A percentile compares a stretch with the other conserved stretches of the same genome.
Evolutionary conservation across 2,797 vertebrate species (phyloP).

Genomic region (Streptopelia turtur): DNA sequence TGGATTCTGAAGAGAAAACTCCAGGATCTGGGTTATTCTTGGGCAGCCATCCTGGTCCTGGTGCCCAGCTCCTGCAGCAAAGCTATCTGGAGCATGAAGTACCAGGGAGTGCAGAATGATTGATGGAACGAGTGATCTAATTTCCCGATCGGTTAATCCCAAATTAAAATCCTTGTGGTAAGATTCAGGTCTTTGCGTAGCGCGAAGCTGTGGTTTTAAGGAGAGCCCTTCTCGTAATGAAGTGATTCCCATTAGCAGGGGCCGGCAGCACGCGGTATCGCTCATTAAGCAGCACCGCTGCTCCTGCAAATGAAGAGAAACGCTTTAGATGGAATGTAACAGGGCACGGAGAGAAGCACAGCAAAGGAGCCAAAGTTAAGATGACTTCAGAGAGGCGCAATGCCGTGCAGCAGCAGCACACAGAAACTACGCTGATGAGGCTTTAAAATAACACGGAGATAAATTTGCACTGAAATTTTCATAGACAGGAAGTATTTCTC

Average conservation of each 20-base stretch:
- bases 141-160: constrained; percentile 52
- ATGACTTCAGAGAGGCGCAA: not conserved
- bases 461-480: not conserved
- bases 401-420: not conserved
- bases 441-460: not conserved
- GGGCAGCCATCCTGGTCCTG: too few species aligned
- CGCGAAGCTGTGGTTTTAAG: not conserved
- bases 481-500: not conserved
- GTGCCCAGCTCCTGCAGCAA: not conserved
- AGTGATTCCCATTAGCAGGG: not conserved
- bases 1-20: not conserved
- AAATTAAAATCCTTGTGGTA: constrained; percentile 18
- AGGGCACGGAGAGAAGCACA: not conserved
- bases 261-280: fast-evolving
- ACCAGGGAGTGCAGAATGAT: not conserved
- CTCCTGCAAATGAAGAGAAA: constrained; percentile 24
- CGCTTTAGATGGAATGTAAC: fast-evolving
- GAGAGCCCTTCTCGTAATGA: not conserved
- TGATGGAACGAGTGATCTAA: not conserved
- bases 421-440: not conserved
- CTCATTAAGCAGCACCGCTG: not conserved
- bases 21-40: not conserved
- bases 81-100: not conserved
- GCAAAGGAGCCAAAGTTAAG: not conserved
- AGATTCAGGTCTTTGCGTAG: not conserved